A percentile compares a stretch with the other conserved stretches of the same genome.
Evolutionary conservation across 1,140 invertebrate species (phyloP).

Genomic region (Paraescarpia echinospica): DNA sequence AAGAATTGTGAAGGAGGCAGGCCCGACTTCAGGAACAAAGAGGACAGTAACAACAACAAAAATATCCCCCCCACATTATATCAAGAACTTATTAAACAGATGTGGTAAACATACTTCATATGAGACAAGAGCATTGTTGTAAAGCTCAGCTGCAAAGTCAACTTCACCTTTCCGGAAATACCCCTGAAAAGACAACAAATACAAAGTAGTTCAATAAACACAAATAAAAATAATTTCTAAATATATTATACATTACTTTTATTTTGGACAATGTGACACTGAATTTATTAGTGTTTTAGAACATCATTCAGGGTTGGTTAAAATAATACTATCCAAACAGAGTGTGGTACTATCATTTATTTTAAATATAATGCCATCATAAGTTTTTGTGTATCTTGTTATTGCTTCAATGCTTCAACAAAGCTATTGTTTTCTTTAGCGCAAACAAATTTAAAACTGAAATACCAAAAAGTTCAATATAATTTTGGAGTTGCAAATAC

Average conservation of each 20-base stretch:
- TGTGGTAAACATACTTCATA: constrained; percentile 59
- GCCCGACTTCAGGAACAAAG: too few species aligned
- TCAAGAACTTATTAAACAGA: not conserved
- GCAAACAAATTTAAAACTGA: not conserved
- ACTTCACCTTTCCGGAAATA: constrained; percentile 80
- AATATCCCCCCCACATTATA: too few species aligned
- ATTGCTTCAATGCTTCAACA: not conserved
- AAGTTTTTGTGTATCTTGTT: not conserved
- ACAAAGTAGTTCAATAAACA: not conserved
- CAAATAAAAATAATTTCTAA: not conserved
- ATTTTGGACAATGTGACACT: too few species aligned
- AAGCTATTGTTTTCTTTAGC: not conserved
- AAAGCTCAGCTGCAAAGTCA: constrained; percentile 70
- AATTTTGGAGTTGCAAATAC: not conserved
- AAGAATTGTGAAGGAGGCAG: too few species aligned
- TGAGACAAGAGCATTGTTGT: constrained; percentile 71
- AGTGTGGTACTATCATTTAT: too few species aligned
- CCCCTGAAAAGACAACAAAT: constrained; percentile 62
- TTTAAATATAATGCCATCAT: constrained; percentile 7
- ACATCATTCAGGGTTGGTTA: too few species aligned
- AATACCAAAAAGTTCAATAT: not conserved
- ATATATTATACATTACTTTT: not conserved
- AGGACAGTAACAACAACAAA: too few species aligned
- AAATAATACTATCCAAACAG: too few species aligned
- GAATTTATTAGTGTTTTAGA: too few species aligned